Conservation (phyloP, 2,888 invertebrate genomes). For the Brachylomia viminalis region DNA sequence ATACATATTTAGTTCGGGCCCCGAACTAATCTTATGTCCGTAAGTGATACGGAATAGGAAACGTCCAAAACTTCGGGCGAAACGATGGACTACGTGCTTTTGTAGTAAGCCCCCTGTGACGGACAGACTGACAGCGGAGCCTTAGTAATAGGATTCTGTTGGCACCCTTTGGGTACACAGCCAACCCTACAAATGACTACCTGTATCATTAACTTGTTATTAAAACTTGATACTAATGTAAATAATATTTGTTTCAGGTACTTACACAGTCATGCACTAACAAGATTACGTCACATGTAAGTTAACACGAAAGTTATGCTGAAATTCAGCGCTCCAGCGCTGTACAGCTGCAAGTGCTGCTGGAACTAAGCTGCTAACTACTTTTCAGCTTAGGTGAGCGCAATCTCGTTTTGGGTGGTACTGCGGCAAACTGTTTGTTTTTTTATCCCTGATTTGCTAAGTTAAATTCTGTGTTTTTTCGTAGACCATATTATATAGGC, state of each 20-base stretch:
- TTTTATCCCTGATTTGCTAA: neutral
- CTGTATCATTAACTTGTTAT: neutral
- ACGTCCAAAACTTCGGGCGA: too few relatives aligned
- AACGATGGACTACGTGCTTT: too few relatives aligned
- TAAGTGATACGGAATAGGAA: too few relatives aligned
- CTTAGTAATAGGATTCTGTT: neutral
- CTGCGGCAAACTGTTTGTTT: neutral
- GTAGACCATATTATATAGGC: neutral
- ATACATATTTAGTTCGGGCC: too few relatives aligned
- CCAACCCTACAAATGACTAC: neutral
- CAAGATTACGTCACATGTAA: slow-evolving; percentile 36
- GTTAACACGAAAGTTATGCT: slow-evolving; percentile 40
- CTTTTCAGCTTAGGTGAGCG: slow-evolving; percentile 28
- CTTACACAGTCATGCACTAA: slow-evolving; percentile 14
- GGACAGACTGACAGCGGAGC: neutral
- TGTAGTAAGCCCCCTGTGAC: too few relatives aligned
- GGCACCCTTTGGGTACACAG: neutral
- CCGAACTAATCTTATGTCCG: too few relatives aligned
- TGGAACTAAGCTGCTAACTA: slow-evolving; percentile 25
- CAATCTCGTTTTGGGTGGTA: slow-evolving; percentile 13
- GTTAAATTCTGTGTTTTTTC: neutral
- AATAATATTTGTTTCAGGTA: slow-evolving; percentile 56
- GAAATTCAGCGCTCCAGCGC: slow-evolving; percentile 35
- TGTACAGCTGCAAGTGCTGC: slow-evolving; percentile 15
- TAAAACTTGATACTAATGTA: slow-evolving; percentile 30